Evolutionary conservation across 2,797 vertebrate genomes (phyloP).

Genomic region (Alosa sapidissima): DNA sequence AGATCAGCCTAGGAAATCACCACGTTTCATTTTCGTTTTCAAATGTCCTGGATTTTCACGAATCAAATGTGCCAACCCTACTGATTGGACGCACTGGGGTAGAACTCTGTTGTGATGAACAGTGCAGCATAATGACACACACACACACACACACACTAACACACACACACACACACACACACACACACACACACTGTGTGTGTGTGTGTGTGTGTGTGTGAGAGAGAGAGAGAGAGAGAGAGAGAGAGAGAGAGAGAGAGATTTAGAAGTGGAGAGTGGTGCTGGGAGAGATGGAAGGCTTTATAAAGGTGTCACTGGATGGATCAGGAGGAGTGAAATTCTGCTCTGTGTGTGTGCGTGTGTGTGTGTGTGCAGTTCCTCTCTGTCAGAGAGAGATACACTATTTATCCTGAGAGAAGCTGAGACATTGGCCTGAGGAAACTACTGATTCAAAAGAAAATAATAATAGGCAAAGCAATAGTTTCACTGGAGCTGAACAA

Average conservation of each 20-base stretch:
- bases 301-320: neutral
- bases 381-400: neutral
- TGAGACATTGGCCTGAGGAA: neutral
- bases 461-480: neutral
- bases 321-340: neutral
- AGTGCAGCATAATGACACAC: neutral
- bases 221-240: neutral
- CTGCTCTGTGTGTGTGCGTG: no score
- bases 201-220: neutral
- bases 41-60: no score
- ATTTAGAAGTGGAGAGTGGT: neutral
- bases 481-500: neutral
- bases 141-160: neutral
- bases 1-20: no score
- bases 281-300: neutral
- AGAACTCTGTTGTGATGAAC: no score
- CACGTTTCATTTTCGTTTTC: no score
- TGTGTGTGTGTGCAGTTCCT: no score
- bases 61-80: no score
- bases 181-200: neutral
- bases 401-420: neutral
- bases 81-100: no score
- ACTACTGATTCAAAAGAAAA: neutral
- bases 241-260: neutral
- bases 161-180: conserved; percentile 6